These are phyloP conservation scores for Halyomorpha halys DNA, from an alignment of 1,140 invertebrate species.

Conservation along the genomic window DNA sequence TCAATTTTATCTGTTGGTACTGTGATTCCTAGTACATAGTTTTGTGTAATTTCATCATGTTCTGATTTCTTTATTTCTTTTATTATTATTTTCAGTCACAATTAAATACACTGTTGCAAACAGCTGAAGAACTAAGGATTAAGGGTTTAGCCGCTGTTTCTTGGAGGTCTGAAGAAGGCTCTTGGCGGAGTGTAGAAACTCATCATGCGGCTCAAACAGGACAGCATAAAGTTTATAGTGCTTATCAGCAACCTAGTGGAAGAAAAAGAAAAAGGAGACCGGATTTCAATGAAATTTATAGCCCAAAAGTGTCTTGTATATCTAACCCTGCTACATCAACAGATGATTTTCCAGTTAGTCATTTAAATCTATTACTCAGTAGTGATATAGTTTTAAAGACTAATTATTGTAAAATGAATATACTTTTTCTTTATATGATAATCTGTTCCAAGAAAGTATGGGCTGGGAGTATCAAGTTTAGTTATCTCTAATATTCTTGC, in stretches of 20 bases:
- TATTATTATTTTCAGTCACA: slow-evolving; percentile 50
- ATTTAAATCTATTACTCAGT: not conserved
- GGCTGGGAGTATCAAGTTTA: no score
- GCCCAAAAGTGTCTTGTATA: slow-evolving; percentile 20
- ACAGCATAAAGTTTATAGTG: slow-evolving; percentile 2
- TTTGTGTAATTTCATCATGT: not conserved
- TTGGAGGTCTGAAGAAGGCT: slow-evolving; percentile 43
- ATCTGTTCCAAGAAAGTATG: no score
- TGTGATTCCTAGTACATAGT: no score
- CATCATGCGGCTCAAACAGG: not conserved
- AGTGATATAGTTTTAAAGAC: no score
- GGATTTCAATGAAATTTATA: slow-evolving; percentile 18
- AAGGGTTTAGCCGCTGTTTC: slow-evolving; percentile 83
- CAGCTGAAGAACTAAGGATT: slow-evolving; percentile 80
- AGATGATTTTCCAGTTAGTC: slow-evolving; percentile 23
- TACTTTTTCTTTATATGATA: no score
- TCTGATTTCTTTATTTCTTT: not conserved
- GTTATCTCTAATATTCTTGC: no score
- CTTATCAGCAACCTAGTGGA: not conserved
- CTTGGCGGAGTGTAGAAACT: slow-evolving; percentile 30
- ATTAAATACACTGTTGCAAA: slow-evolving; percentile 73
- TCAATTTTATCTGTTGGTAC: no score
- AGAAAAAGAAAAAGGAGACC: slow-evolving; percentile 22
- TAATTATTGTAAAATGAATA: no score
- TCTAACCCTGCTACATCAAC: slow-evolving; percentile 7